Evolutionary conservation across 2,888 invertebrate species (phyloP).

Genomic region (Acrobasis repandana): DNA sequence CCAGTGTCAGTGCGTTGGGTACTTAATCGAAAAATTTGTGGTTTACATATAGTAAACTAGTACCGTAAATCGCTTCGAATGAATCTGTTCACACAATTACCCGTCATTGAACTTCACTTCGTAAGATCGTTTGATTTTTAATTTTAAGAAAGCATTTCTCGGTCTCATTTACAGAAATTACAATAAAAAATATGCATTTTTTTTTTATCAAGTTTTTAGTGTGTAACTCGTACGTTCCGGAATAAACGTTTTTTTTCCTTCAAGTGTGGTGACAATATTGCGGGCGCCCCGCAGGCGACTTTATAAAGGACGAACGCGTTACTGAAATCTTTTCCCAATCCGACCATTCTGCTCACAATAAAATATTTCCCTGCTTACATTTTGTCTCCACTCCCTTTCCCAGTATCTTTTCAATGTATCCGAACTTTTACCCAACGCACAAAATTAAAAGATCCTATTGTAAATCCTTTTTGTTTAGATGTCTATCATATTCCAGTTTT

Average conservation of each 20-base stretch:
- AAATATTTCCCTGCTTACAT: conserved; percentile 44
- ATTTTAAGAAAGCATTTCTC: too few relatives aligned
- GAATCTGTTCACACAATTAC: too few relatives aligned
- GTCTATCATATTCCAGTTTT: not conserved
- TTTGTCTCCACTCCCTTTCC: conserved; percentile 28
- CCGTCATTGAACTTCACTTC: too few relatives aligned
- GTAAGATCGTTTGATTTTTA: too few relatives aligned
- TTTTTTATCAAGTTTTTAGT: too few relatives aligned
- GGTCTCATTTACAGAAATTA: too few relatives aligned
- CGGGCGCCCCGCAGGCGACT: conserved; percentile 41
- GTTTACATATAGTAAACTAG: too few relatives aligned
- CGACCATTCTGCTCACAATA: conserved; percentile 48
- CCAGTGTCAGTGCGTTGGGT: too few relatives aligned
- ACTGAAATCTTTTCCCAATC: conserved; percentile 47
- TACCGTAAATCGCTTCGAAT: too few relatives aligned
- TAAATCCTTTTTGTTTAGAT: not conserved
- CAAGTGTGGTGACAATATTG: conserved; percentile 30
- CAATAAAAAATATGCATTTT: too few relatives aligned
- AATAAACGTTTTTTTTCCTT: not conserved
- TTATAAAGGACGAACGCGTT: conserved; percentile 50
- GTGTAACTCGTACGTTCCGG: too few relatives aligned
- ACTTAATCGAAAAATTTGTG: too few relatives aligned
- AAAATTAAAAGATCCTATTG: not conserved
- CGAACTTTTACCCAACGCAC: not conserved
- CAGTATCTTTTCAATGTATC: not conserved